A percentile compares a stretch with the other conserved stretches of the same genome.
Conservation (phyloP, 1,140 invertebrate species). For the Sycophila sp. region DNA sequence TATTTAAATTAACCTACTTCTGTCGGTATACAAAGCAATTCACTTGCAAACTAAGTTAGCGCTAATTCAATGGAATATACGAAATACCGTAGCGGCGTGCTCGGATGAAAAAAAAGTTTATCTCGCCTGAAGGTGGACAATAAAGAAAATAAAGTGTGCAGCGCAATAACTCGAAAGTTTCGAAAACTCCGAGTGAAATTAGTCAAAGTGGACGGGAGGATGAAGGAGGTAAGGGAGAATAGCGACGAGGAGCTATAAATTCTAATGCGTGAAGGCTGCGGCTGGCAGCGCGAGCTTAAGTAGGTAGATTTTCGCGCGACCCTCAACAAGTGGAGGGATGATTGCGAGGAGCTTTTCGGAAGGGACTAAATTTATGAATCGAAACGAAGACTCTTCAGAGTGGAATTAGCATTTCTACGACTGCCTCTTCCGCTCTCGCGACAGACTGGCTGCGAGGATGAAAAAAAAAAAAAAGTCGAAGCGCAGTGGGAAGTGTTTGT, state of each 20-base stretch:
- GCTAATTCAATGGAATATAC: too few relatives aligned
- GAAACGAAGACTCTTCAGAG: neutral
- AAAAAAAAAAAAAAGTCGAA: neutral
- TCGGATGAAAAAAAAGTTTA: too few relatives aligned
- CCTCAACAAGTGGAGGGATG: constrained; percentile 18
- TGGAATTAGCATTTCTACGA: neutral
- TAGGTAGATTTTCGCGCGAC: too few relatives aligned
- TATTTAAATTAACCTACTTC: too few relatives aligned
- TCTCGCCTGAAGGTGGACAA: too few relatives aligned
- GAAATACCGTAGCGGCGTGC: too few relatives aligned
- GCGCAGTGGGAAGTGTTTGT: too few relatives aligned
- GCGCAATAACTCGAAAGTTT: too few relatives aligned
- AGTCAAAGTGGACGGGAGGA: neutral
- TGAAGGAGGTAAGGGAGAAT: too few relatives aligned
- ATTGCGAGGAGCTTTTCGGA: neutral
- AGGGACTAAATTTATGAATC: constrained; percentile 10
- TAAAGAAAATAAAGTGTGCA: too few relatives aligned
- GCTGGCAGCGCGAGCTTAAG: neutral
- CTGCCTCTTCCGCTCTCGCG: neutral
- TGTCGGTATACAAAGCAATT: too few relatives aligned
- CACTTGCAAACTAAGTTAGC: too few relatives aligned
- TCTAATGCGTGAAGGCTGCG: neutral
- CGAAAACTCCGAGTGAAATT: neutral
- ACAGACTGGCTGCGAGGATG: neutral
- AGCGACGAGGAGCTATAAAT: constrained; percentile 2